phyloP scores from a whole-genome alignment of 2,888 invertebrate genomes.

The Lithophane leautieri region DNA sequence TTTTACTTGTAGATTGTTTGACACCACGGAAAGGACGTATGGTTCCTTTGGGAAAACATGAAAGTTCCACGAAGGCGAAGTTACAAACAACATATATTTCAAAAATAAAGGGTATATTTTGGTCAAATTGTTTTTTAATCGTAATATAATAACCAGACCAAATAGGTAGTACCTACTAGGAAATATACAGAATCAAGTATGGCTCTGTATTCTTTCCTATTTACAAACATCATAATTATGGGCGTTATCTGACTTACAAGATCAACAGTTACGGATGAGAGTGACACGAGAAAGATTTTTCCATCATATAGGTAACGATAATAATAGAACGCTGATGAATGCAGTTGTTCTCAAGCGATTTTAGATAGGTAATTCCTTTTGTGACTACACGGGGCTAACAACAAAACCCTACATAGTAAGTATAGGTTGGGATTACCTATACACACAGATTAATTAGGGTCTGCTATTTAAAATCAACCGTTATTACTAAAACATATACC shows the following conservation, averaged over 20 bases:
- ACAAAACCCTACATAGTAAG: not conserved
- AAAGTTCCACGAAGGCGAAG: slow-evolving; percentile 45
- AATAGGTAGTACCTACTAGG: not conserved
- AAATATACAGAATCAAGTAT: not conserved
- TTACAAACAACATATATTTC: slow-evolving; percentile 52
- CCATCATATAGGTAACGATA: not conserved
- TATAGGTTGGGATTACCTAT: not conserved
- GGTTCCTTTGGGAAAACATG: slow-evolving; percentile 45
- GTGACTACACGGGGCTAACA: not conserved
- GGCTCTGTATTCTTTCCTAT: not conserved
- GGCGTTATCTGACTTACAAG: not conserved
- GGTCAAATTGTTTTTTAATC: slow-evolving; percentile 26
- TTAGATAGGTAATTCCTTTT: not conserved
- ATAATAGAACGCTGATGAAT: not conserved
- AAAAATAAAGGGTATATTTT: slow-evolving; percentile 32
- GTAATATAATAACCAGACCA: not conserved
- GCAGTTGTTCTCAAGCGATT: not conserved
- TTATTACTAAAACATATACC: slow-evolving; percentile 37
- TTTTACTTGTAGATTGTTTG: slow-evolving; percentile 62
- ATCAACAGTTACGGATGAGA: not conserved
- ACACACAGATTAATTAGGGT: slow-evolving; percentile 19
- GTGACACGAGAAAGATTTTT: not conserved
- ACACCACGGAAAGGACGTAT: slow-evolving; percentile 52
- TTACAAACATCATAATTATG: not conserved
- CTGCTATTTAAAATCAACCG: slow-evolving; percentile 28